Conservation (phyloP, 2,113 vertebrate species). For the Campylomormyrus tamandua region DNA sequence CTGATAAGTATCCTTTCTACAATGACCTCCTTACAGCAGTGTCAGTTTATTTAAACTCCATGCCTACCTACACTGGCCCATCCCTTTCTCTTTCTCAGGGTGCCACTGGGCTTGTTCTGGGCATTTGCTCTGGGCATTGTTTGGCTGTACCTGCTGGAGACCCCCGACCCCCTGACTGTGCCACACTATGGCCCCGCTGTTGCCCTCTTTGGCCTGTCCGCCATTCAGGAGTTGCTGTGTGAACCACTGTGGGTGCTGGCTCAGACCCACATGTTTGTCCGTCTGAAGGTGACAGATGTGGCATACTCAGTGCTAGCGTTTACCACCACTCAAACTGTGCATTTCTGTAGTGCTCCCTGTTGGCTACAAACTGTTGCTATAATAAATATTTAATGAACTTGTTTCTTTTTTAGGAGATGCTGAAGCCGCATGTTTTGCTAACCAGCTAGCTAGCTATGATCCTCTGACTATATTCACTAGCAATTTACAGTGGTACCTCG, state of each 20-base stretch:
- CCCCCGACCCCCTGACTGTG: constrained; percentile 68
- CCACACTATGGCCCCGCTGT: constrained; percentile 82
- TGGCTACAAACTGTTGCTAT: not conserved
- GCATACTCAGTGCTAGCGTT: not conserved
- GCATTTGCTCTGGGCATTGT: constrained; percentile 69
- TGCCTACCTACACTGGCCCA: not conserved
- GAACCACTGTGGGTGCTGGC: constrained; percentile 93
- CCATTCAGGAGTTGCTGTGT: constrained; percentile 80
- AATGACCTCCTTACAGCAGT: not conserved
- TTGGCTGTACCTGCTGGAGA: constrained; percentile 81
- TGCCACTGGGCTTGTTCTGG: constrained; percentile 85
- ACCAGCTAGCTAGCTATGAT: not conserved
- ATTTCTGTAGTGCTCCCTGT: not conserved
- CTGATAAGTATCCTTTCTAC: not conserved
- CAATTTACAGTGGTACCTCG: not conserved
- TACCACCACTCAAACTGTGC: not conserved
- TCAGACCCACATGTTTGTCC: constrained; percentile 85
- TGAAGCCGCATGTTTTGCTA: not conserved
- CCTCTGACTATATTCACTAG: not conserved
- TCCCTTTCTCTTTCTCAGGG: constrained; percentile 51
- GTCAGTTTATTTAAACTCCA: not conserved
- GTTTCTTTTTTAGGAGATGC: not conserved
- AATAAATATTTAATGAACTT: not conserved
- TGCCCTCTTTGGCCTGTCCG: constrained; percentile 76
- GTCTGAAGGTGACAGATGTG: constrained; percentile 69